Evolutionary conservation across 1,140 invertebrate genomes (phyloP), one percentile per base, ranked within the genome.

Genomic region (Heliconius eleuchia): DNA sequence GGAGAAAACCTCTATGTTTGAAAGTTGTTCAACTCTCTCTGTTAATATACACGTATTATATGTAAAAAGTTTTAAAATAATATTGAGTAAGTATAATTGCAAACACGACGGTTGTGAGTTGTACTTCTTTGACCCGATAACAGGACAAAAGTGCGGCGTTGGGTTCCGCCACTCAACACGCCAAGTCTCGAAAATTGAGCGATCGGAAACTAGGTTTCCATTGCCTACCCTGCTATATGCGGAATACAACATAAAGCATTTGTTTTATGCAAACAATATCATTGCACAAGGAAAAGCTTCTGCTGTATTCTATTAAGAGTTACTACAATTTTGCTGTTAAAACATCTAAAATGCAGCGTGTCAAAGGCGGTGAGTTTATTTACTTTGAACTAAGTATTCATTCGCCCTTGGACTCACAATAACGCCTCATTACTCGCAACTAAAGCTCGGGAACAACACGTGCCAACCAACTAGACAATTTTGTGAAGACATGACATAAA

Each of bases 371-470:
- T 27, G 23, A 66, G 74, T 71, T 57, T 77, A 77, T 77, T 77
- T 55, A 46, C 70, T 72, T 72, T 71, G 46, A 77, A 55, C 46
- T n/a, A 66, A 77, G 76, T 30, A 34, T 66, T 52, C 37, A 27
- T 37, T 66, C 34, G 74, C 30, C 76, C 76, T 77, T 77, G 76
- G 76, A 71, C 18, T 72, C 70, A 77, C 76, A 77, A 77, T 77
- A 72, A 77, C 70, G 70, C 76, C 76, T 77, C 76, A 34, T 77
- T 77, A 77, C 76, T 66, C 3, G 46, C 66, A 72, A 77, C 76
- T 46, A 57, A 52, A 23, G 42, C 76, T 72, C 16, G 71, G 71
- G 70, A 77, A 72, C 37, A 76, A 71, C 75, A 76, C 75, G 60
- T 71, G 66, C 46, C 5, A 52, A 18, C 30, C 30, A 71, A 52